Conservation (phyloP, 1,140 invertebrate species). For the Dendroctonus ponderosae region DNA sequence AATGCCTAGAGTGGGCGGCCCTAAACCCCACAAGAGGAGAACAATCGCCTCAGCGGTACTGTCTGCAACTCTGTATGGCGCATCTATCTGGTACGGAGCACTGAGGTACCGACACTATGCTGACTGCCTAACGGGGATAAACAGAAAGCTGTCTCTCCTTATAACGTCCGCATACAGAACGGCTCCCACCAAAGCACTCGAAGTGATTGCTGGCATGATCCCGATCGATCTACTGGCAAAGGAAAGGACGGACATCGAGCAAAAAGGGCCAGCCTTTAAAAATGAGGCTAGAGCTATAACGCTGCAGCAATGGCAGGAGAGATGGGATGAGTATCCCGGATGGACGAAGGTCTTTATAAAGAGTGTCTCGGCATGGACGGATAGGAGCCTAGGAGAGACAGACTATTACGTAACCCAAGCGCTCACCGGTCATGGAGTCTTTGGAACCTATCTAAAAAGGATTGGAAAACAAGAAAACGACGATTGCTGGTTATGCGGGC, state of each 20-base stretch:
- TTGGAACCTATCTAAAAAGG: not conserved
- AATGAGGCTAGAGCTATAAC: not conserved
- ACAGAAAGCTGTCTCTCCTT: not conserved
- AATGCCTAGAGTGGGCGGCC: not conserved
- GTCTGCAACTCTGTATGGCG: not conserved
- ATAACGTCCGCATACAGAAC: constrained; percentile 29
- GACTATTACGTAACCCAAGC: not conserved
- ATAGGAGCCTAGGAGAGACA: not conserved
- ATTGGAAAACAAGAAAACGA: not conserved
- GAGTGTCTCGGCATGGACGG: not conserved
- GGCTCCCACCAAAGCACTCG: constrained; percentile 28
- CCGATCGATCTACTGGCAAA: constrained; percentile 38
- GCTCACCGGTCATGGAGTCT: not conserved
- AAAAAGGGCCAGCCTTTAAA: not conserved
- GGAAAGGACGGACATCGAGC: constrained; percentile 11
- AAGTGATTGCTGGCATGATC: constrained; percentile 29
- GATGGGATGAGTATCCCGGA: not conserved
- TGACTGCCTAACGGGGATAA: too few species aligned
- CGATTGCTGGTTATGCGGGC: not conserved
- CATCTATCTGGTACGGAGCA: not conserved
- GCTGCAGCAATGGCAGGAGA: not conserved
- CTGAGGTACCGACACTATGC: too few species aligned
- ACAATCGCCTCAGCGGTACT: not conserved
- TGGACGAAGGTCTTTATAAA: not conserved
- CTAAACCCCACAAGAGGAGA: not conserved